Evolutionary conservation across 1,140 invertebrate species (phyloP), one percentile per base, ranked within the genome.

Genomic region (Bombus haemorrhoidalis): DNA sequence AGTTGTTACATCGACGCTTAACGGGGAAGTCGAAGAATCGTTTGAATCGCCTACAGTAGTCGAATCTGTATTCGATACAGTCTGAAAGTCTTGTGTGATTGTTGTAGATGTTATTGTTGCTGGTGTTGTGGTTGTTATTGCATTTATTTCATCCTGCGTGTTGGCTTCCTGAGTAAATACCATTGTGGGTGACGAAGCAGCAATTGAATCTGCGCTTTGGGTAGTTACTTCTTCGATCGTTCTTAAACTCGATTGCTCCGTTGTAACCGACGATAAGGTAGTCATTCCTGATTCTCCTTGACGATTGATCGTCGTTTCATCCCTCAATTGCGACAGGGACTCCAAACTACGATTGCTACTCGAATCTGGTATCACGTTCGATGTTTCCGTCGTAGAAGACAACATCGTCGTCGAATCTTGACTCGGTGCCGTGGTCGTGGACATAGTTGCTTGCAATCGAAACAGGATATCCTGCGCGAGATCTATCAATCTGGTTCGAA

Each of bases 401-500:
- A 41, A 68, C 25, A n/a, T 77, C 8, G 62, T 88, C 2, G 72
- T 74, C 2, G 71, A 53, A 22, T 43, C 76, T 28, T 59, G 43
- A 32, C 22, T 34, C 0, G 68, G 41, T 37, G 59, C 32, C 6
- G 13, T 53, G 8, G 77, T 39, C 25, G 80, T 82, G 1, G 18
- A 72, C 37, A 86, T 6, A 43, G 41, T 37, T 18, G 41, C 68
- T 37, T 86, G 83, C 34, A 91, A 62, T 28, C 72, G 87, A 0
- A 66, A 81, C 43, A 90, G n/a, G 34, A 91, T 91, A 32, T 91
- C 81, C 28, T 88, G 77, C 2, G 90, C 87, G 32, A 88, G 85
- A n/a, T 91, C 89, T 34, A 90, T 86, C 32, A 91, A 3, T 32
- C 77, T 83, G 1, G 25, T 79, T 13, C 81, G 78, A 28, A 73